These are phyloP conservation scores for Zaprionus capensis DNA, from an alignment of 1,140 invertebrate genomes.

Conservation along the genomic window DNA sequence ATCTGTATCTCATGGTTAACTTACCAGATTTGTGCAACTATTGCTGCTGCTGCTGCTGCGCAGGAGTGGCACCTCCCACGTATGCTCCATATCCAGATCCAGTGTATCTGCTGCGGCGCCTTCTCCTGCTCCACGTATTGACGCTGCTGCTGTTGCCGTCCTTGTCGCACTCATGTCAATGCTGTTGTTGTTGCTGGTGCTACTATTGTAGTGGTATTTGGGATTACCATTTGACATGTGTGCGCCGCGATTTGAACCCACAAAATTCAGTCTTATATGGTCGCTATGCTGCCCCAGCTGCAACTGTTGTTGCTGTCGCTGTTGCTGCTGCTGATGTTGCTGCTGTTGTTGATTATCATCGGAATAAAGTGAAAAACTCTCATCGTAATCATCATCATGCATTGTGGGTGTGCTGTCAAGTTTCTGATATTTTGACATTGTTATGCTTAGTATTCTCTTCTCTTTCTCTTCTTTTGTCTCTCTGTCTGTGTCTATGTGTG, in stretches of 20 bases:
- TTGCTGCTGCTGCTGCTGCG: slow-evolving; percentile 33
- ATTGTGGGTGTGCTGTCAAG: slow-evolving; percentile 55
- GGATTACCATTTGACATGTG: slow-evolving; percentile 46
- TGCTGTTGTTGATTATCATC: slow-evolving; percentile 53
- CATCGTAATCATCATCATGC: slow-evolving; percentile 64
- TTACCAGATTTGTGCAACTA: slow-evolving; percentile 47
- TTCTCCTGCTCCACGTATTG: not conserved
- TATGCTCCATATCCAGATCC: slow-evolving; percentile 64
- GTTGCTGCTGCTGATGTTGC: slow-evolving; percentile 16
- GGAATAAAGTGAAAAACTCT: slow-evolving; percentile 58
- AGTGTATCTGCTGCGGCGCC: slow-evolving; percentile 14
- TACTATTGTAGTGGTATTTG: slow-evolving; percentile 31
- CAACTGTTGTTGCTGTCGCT: slow-evolving; percentile 29
- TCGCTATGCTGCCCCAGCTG: slow-evolving; percentile 22
- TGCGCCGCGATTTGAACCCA: slow-evolving; percentile 23
- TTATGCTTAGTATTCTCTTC: slow-evolving; percentile 28
- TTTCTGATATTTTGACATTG: slow-evolving; percentile 76
- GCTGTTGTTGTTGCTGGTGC: slow-evolving; percentile 25
- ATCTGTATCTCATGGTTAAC: slow-evolving; percentile 5
- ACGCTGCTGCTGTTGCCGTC: slow-evolving; percentile 22
- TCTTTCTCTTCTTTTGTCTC: slow-evolving; percentile 8
- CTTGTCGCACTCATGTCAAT: slow-evolving; percentile 13
- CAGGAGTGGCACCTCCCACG: slow-evolving; percentile 74
- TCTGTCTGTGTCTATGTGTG: not conserved
- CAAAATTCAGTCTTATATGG: slow-evolving; percentile 50